A percentile compares a stretch with the other conserved stretches of the same genome.
phyloP scores from a whole-genome alignment of 2,113 vertebrate species.

The Glaucidium brasilianum region DNA sequence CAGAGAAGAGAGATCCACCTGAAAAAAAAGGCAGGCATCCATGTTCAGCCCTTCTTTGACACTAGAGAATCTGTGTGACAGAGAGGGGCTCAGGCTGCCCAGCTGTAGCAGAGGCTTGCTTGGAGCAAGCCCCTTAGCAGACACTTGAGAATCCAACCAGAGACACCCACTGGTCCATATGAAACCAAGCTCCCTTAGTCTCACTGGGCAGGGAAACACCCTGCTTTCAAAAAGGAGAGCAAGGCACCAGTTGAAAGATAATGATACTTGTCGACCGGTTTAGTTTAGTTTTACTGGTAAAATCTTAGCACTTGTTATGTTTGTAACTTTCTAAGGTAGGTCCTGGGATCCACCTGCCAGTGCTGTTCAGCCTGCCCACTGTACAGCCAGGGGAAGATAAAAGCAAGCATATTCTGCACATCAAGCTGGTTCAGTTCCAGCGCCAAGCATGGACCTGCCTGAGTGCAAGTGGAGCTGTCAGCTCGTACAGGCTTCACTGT shows the following conservation, averaged over 20 bases:
- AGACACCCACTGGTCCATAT: neutral
- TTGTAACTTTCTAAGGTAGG: neutral
- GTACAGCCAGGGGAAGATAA: conserved; percentile 52
- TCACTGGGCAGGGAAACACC: neutral
- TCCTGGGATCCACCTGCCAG: conserved; percentile 58
- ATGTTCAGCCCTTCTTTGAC: neutral
- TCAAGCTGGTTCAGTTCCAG: conserved; percentile 78
- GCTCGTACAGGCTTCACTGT: conserved; percentile 88
- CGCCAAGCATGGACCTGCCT: conserved; percentile 80
- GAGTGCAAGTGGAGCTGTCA: conserved; percentile 92
- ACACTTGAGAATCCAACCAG: neutral
- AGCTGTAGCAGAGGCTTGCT: neutral
- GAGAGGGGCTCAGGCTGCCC: neutral
- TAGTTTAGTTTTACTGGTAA: neutral
- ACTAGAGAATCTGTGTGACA: rapidly evolving
- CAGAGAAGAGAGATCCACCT: neutral
- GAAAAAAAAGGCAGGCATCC: neutral
- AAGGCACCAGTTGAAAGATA: neutral
- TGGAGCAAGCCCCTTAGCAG: neutral
- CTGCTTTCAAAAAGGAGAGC: neutral
- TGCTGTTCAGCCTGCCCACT: conserved; percentile 45
- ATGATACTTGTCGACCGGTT: neutral
- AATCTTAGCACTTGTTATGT: neutral
- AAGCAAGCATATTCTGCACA: conserved; percentile 75
- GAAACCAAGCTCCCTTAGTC: neutral